phyloP scores from a whole-genome alignment of 2,113 vertebrate genomes.

The Leptobrachium ailaonicum region DNA sequence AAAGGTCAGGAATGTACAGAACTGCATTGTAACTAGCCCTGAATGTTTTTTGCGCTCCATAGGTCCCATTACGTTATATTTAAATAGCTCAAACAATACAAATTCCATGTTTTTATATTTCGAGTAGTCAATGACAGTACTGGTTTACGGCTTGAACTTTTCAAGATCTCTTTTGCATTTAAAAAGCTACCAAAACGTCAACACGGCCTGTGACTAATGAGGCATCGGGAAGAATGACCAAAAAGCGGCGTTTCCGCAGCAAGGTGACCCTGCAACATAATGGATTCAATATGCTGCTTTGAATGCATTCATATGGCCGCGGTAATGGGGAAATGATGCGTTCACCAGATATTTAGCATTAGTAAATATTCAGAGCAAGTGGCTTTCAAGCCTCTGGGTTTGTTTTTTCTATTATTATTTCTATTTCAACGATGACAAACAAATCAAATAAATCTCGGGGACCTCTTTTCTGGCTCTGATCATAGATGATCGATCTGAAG shows the following conservation, averaged over 20 bases:
- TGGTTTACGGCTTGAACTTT: neutral
- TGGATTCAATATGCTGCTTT: neutral
- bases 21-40: no score
- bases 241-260: constrained; percentile 13
- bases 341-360: neutral
- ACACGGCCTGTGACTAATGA: constrained; percentile 16
- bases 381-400: neutral
- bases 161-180: constrained; percentile 8
- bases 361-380: neutral
- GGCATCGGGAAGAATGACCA: neutral
- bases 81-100: no score
- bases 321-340: neutral
- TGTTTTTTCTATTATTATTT: neutral
- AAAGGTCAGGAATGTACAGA: no score
- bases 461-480: neutral
- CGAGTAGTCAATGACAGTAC: neutral
- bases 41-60: no score
- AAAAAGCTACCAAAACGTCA: constrained; percentile 6
- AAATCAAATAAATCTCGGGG: neutral
- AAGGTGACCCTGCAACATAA: constrained; percentile 27
- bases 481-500: no score
- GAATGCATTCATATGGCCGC: neutral
- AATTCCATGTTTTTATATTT: no score
- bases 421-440: neutral
- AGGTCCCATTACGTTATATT: no score